These are phyloP conservation scores for Lasius platythorax DNA, from an alignment of 2,888 invertebrate genomes.

Conservation along the genomic window DNA sequence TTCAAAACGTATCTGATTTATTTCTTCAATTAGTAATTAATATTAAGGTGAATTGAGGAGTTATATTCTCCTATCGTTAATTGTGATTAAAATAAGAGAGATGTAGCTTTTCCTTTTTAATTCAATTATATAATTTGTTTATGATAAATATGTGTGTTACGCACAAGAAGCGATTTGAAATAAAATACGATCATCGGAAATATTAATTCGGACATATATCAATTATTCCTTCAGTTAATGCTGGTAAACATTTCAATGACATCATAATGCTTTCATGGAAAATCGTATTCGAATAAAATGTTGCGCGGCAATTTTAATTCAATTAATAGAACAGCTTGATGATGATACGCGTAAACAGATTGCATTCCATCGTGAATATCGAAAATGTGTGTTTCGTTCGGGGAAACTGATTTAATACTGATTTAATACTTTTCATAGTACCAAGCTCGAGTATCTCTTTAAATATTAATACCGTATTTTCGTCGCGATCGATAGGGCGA, in stretches of 20 bases:
- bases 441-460: constrained; percentile 19
- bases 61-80: background rate
- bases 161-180: constrained; percentile 35
- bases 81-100: background rate
- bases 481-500: constrained; percentile 35
- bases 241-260: constrained; percentile 40
- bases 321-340: constrained; percentile 48
- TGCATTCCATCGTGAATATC: constrained; percentile 26
- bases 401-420: constrained; percentile 36
- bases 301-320: constrained; percentile 39
- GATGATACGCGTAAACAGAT: constrained; percentile 49
- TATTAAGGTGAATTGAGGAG: background rate
- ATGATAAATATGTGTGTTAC: constrained; percentile 13
- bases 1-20: background rate
- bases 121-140: constrained; percentile 26
- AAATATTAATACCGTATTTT: constrained; percentile 47
- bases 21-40: background rate
- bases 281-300: constrained; percentile 33
- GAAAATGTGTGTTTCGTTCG: constrained; percentile 24
- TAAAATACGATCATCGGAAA: constrained; percentile 23
- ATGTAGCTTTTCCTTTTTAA: background rate
- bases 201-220: constrained; percentile 40
- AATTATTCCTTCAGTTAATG: constrained; percentile 43
- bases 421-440: constrained; percentile 36
- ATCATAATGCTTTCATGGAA: constrained; percentile 44